Base-by-base conservation (phyloP, 2,113 vertebrate genomes). In the Tetraodon nigroviridis region DNA sequence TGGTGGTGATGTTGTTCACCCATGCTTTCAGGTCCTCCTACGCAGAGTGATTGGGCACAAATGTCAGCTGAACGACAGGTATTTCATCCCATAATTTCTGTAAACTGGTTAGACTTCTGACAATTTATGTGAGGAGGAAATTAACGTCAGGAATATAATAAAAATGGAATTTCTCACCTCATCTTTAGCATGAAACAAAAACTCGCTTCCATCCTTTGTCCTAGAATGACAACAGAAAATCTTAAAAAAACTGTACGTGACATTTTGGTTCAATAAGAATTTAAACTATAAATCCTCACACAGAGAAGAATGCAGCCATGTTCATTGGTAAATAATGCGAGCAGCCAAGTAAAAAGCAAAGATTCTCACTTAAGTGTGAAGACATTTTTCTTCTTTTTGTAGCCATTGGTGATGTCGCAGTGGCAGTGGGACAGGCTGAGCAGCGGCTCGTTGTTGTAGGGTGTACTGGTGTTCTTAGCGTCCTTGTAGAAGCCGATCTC, bases 381-480 rank as follows among this genome's bases (percentile, higher is more conserved):
- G 81, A 98, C 94, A 3, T 95, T 94, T 78, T 98, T 97, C 90
- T 96, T 97, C 88, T 98, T 98, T 90, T 96, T 97, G 91, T 97
- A 98, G 70, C 93, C 92, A 14, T 77, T 95, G 84, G 93, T 94
- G 85, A 96, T 89, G 61, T 96, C 93, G 16, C 92, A 89, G 82
- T 89, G 78, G 82, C 94, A 92, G 71, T 83, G 84, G 78, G 90
- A 91, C 52, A 98, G 88, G 88, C 64, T 94, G 69, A 97, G 89
- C 56, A 92, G 82, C 0, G 93, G 92, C 81, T 98, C 95, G 3
- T 92, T 93, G 7, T 89, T 91, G 40, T 96, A 95, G 2, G 94
- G 84, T 60, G 88, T 82, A 7, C 86, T 69, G 0, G 91, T 91
- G 24, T 91, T 92, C 6, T 96, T 98, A 73, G 93, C 81, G 1